Conservation (phyloP, 2,113 vertebrate genomes). For the Carassius auratus region DNA sequence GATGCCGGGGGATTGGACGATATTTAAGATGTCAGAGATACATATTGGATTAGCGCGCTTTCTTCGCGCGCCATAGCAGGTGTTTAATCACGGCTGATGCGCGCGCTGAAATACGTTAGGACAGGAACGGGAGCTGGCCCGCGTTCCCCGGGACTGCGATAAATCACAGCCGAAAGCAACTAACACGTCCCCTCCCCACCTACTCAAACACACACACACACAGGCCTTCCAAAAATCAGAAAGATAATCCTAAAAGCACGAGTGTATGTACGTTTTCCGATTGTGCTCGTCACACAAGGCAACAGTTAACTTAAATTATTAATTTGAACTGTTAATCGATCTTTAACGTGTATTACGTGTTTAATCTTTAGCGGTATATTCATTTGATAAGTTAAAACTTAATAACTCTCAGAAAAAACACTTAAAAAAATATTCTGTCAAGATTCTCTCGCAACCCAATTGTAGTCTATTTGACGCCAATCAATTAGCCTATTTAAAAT, state of each 20-base stretch:
- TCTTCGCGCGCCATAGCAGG: slow-evolving; percentile 98
- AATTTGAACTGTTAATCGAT: neutral
- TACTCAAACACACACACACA: neutral
- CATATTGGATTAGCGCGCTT: slow-evolving; percentile 99
- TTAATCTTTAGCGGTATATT: neutral
- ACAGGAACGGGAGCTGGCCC: slow-evolving; percentile 76
- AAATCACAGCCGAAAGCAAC: slow-evolving; percentile 71
- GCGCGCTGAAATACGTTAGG: slow-evolving; percentile 97
- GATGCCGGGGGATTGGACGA: slow-evolving; percentile 99
- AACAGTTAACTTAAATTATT: neutral
- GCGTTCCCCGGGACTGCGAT: slow-evolving; percentile 67
- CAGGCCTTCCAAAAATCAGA: neutral
- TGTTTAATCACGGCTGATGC: slow-evolving; percentile 99
- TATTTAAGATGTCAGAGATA: slow-evolving; percentile 94
- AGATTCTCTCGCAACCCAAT: neutral
- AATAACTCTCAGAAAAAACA: neutral
- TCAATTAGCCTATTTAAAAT: neutral
- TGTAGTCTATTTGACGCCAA: neutral
- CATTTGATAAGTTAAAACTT: neutral
- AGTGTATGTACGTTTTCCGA: neutral
- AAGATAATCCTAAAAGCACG: neutral
- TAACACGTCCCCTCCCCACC: slow-evolving; percentile 27
- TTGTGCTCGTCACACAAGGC: neutral
- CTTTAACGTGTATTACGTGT: neutral
- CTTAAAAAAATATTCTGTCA: neutral